Conservation (phyloP, 2,797 vertebrate species). For the Otolemur crassicaudatus region DNA sequence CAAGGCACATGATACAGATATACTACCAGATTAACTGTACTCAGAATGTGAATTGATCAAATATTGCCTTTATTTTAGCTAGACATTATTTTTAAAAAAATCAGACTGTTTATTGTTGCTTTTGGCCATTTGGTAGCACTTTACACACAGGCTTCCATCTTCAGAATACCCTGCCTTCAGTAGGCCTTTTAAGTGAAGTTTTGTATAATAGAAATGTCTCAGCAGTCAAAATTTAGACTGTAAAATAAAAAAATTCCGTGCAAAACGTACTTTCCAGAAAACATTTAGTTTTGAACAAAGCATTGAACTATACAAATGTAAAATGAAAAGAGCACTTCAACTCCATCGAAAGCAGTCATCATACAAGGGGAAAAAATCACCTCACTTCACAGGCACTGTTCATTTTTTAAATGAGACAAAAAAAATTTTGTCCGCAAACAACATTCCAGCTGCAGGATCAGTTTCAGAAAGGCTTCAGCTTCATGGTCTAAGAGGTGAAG, state of each 20-base stretch:
- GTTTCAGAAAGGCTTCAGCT: slow-evolving; percentile 85
- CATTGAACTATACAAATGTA: slow-evolving; percentile 90
- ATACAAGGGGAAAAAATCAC: slow-evolving; percentile 89
- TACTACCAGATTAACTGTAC: neutral
- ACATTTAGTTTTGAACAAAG: slow-evolving; percentile 89
- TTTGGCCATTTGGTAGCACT: slow-evolving; percentile 86
- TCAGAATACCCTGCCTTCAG: slow-evolving; percentile 88
- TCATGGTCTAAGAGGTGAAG: slow-evolving; percentile 91
- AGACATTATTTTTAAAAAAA: neutral
- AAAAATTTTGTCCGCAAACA: slow-evolving; percentile 87
- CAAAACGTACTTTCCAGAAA: slow-evolving; percentile 87
- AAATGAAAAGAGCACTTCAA: slow-evolving; percentile 89
- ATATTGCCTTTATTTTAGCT: neutral
- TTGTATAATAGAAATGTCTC: slow-evolving; percentile 90
- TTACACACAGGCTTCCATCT: slow-evolving; percentile 89
- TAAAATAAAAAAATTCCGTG: slow-evolving; percentile 88
- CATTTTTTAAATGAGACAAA: slow-evolving; percentile 89
- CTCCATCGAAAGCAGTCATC: slow-evolving; percentile 88
- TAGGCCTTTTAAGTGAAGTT: slow-evolving; percentile 88
- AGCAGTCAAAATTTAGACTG: slow-evolving; percentile 86
- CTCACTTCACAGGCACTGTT: slow-evolving; percentile 90
- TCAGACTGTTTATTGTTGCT: slow-evolving; percentile 50
- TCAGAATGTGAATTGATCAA: neutral
- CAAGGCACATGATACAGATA: neutral
- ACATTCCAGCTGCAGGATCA: slow-evolving; percentile 85